Conservation (phyloP, 37 sponge, comb jelly and placozoan genomes). For the Ephydatia muelleri region DNA sequence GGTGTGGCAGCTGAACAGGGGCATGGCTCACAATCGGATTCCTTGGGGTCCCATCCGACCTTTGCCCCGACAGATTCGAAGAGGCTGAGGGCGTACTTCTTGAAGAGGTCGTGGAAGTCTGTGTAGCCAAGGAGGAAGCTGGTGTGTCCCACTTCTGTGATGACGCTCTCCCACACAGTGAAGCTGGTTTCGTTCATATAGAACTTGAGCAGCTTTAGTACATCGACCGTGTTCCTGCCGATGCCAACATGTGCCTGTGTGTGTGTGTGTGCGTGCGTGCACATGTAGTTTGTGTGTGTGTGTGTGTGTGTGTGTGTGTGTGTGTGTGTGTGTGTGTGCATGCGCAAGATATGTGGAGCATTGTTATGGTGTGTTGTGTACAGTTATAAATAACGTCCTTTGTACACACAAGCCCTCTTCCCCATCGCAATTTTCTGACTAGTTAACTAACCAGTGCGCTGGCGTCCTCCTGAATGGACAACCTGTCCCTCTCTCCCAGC, state of each 20-base stretch:
- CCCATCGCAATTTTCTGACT: background rate
- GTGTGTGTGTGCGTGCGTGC: background rate
- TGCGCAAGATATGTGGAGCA: constrained; percentile 35
- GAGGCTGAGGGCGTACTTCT: constrained; percentile 61
- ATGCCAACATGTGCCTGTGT: constrained; percentile 79
- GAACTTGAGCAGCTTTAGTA: constrained; percentile 65
- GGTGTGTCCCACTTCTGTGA: background rate
- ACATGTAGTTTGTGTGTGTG: background rate
- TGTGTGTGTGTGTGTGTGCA: background rate
- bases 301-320: constrained; percentile 3
- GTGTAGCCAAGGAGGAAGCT: constrained; percentile 58
- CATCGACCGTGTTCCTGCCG: constrained; percentile 67
- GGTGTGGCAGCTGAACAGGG: background rate
- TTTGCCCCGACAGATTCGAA: constrained; percentile 34
- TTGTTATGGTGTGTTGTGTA: background rate
- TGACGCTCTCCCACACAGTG: background rate
- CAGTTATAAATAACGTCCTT: background rate
- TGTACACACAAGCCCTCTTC: background rate
- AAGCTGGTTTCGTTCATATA: constrained; percentile 24
- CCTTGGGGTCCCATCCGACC: constrained; percentile 84
- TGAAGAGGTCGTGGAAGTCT: constrained; percentile 65
- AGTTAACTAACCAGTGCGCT: constrained; percentile 60
- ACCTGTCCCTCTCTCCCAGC: constrained; percentile 70
- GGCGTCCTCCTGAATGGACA: constrained; percentile 81
- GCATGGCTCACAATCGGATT: constrained; percentile 44